These are phyloP conservation scores for Drosophila bunnanda DNA, from an alignment of 2,888 invertebrate species.

Conservation along the genomic window DNA sequence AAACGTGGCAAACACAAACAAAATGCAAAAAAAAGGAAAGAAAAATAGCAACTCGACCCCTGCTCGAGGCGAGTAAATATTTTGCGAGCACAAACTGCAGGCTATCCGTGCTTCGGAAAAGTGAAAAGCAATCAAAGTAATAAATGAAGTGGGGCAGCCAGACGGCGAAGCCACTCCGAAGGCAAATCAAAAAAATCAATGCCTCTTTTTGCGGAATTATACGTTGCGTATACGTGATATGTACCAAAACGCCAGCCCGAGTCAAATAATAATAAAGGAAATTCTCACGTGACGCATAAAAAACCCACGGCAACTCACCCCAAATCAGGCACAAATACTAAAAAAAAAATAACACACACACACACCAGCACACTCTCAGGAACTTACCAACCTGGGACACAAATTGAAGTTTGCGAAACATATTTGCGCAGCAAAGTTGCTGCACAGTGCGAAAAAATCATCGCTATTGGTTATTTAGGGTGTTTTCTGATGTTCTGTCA, in stretches of 20 bases:
- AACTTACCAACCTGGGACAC: constrained; percentile 29
- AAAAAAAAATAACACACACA: constrained; percentile 17
- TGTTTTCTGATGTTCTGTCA: no score
- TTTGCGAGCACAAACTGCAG: constrained; percentile 37
- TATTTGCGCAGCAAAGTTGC: constrained; percentile 47
- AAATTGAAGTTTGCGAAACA: constrained; percentile 50
- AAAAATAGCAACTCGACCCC: neutral
- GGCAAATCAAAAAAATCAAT: constrained; percentile 67
- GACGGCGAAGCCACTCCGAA: constrained; percentile 15
- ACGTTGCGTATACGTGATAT: constrained; percentile 73
- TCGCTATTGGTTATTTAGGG: no score
- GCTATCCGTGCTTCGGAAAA: constrained; percentile 25
- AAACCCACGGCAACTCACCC: constrained; percentile 34
- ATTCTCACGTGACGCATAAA: constrained; percentile 80
- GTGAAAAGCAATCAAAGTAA: constrained; percentile 45
- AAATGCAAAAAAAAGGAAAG: constrained; percentile 17
- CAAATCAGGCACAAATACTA: constrained; percentile 31
- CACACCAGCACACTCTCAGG: constrained; percentile 18
- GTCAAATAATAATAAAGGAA: constrained; percentile 78
- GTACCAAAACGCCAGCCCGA: constrained; percentile 56
- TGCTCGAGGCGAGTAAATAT: constrained; percentile 34
- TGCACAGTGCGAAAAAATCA: constrained; percentile 3
- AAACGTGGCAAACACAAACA: constrained; percentile 34
- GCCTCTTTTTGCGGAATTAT: constrained; percentile 47
- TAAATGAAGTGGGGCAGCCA: constrained; percentile 34